These are phyloP conservation scores for Eucera pruinosa DNA, from an alignment of 2,888 invertebrate species.

Conservation along the genomic window DNA sequence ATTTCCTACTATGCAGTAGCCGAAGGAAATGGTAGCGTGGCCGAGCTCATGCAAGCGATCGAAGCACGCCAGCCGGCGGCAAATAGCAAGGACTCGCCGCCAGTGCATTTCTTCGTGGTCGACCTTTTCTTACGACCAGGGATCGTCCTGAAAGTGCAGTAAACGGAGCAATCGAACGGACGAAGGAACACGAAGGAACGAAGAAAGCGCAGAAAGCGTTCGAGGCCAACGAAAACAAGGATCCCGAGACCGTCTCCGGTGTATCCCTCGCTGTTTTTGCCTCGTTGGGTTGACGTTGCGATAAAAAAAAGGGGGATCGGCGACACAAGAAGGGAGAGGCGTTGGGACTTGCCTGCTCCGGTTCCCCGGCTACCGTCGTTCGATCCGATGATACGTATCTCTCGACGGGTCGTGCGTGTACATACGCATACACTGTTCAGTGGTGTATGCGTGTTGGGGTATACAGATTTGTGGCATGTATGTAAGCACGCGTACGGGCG, in stretches of 20 bases:
- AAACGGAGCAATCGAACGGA: conserved; percentile 52
- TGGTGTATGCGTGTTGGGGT: neutral
- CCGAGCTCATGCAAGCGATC: conserved; percentile 9
- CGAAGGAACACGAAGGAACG: neutral
- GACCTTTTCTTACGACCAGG: conserved; percentile 44
- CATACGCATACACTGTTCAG: neutral
- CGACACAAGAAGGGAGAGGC: conserved; percentile 60
- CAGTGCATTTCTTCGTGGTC: conserved; percentile 28
- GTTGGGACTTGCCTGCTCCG: conserved; percentile 66
- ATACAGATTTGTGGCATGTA: neutral
- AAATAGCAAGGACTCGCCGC: conserved; percentile 16
- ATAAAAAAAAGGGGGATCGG: conserved; percentile 34
- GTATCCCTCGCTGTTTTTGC: conserved; percentile 58
- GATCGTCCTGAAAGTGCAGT: conserved; percentile 50
- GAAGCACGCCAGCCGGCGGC: conserved; percentile 1
- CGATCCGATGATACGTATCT: conserved; percentile 71
- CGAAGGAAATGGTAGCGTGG: conserved; percentile 1
- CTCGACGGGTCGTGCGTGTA: conserved; percentile 50
- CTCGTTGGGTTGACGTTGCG: conserved; percentile 62
- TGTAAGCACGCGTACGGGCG: conserved; percentile 5
- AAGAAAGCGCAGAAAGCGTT: neutral
- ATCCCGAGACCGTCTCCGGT: conserved; percentile 43
- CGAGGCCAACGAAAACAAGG: conserved; percentile 63
- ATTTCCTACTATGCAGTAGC: conserved; percentile 1
- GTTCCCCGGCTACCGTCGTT: conserved; percentile 70